These are phyloP conservation scores for Rhopilema esculentum DNA, from an alignment of 30 jellyfish, hydroid and myxozoan species.

Conservation along the genomic window DNA sequence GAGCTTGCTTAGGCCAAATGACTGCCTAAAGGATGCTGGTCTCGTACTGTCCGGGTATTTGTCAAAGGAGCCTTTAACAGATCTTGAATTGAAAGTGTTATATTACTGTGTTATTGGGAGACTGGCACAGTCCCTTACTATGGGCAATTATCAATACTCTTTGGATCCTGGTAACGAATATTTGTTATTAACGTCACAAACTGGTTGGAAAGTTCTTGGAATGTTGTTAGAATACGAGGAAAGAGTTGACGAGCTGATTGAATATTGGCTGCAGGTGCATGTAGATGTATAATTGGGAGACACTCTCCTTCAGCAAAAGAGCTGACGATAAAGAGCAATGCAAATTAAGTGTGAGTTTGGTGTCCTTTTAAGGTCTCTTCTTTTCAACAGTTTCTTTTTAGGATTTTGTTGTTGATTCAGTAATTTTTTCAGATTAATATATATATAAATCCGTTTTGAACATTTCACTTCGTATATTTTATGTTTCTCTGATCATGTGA, in stretches of 20 bases:
- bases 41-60: conserved; percentile 34
- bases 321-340: too few species aligned
- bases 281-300: too few species aligned
- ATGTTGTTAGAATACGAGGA: conserved; percentile 12
- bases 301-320: too few species aligned
- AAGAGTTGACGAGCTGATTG: neutral
- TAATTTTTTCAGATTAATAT: too few species aligned
- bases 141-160: conserved; percentile 44
- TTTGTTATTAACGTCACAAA: conserved; percentile 1
- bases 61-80: conserved; percentile 21
- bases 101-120: conserved; percentile 36
- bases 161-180: conserved; percentile 49
- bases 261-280: conserved; percentile 4
- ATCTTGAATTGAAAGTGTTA: conserved; percentile 17
- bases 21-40: conserved; percentile 25
- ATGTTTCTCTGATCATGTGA: too few species aligned
- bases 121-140: conserved; percentile 21
- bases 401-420: too few species aligned
- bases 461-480: too few species aligned
- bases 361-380: too few species aligned
- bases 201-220: conserved; percentile 51
- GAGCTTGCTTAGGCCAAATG: conserved; percentile 28
- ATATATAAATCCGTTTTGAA: too few species aligned
- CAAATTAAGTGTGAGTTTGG: too few species aligned
- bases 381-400: too few species aligned